Base-by-base conservation (phyloP, 2,888 invertebrate species). In the Lamellibrachia satsuma region DNA sequence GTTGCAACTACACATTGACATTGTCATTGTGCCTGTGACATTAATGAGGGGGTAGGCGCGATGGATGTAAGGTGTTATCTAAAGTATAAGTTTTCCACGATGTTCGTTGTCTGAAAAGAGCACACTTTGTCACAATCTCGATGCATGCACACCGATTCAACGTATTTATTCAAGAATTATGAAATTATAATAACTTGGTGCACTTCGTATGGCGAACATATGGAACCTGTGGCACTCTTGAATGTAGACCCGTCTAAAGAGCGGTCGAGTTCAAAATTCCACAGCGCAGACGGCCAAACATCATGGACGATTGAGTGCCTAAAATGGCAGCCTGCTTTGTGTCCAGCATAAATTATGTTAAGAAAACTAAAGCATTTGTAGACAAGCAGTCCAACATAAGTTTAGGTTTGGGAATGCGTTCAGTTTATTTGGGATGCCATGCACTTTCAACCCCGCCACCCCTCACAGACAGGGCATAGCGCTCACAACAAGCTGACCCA, bases 321-420 rank as follows among this genome's bases (percentile, higher is more conserved):
- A 75, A 75, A 75, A 75, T 75, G 75, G 75, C 75, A 75, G 75
- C 75, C 75, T 75, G 75, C n/a, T 75, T 75, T 75, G 75, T 75
- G 22, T 15, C 22, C 75, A 75, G 75, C 75, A 75, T 75, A 75
- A 75, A 75, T 75, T 75, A 75, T 22, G 75, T 22, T 75, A 75
- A 22, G 75, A 75, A 60, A 75, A 75, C 75, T 75, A 75, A 75
- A 75, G 75, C 75, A 75, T 11, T 75, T 75, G 75, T 75, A 75
- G 75, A n/a, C 22, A 75, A 75, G 75, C 22, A 75, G 22, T 75
- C 15, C n/a, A 75, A 75, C 22, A 75, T 22, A 75, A 75, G 22
- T 75, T 75, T 75, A 15, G 22, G 22, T 15, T 75, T 75, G 75
- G 75, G n/a, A 15, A 75, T 75, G 75, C 75, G 15, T 15, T 75